Evolutionary conservation across 2,888 invertebrate genomes (phyloP).

Genomic region (Leptopterna dolabrata): DNA sequence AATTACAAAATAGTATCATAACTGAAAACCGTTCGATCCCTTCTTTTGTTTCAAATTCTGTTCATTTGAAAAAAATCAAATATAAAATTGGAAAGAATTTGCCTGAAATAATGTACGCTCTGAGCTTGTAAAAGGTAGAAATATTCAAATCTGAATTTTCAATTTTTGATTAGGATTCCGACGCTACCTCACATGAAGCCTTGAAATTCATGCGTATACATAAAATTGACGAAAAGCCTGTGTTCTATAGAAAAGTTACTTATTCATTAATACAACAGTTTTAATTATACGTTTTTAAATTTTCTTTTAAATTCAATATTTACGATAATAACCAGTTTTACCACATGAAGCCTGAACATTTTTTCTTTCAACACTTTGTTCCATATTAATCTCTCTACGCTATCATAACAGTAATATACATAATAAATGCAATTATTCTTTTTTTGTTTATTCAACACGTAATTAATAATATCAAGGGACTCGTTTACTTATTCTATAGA

Average conservation of each 20-base stretch:
- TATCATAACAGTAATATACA: constrained; percentile 18
- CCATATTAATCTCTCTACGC: not conserved
- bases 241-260: not conserved
- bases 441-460: constrained; percentile 5
- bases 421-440: constrained; percentile 33
- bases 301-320: not conserved
- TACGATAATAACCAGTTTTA: not conserved
- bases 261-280: constrained; percentile 14
- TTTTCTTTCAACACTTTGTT: not conserved
- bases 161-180: too few relatives aligned
- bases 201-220: not conserved
- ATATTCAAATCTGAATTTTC: too few relatives aligned
- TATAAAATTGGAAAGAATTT: not conserved
- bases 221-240: not conserved
- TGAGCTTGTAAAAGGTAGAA: too few relatives aligned
- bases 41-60: too few relatives aligned
- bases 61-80: too few relatives aligned
- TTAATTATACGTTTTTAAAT: not conserved
- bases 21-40: too few relatives aligned
- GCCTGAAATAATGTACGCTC: not conserved
- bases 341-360: constrained; percentile 30
- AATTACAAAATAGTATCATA: too few relatives aligned
- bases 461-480: not conserved
- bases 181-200: too few relatives aligned
- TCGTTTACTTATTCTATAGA: too few relatives aligned